A percentile compares a stretch with the other conserved stretches of the same genome.
Evolutionary conservation across 2,797 vertebrate genomes (phyloP).

Genomic region (Hydrocynus forskahlii): DNA sequence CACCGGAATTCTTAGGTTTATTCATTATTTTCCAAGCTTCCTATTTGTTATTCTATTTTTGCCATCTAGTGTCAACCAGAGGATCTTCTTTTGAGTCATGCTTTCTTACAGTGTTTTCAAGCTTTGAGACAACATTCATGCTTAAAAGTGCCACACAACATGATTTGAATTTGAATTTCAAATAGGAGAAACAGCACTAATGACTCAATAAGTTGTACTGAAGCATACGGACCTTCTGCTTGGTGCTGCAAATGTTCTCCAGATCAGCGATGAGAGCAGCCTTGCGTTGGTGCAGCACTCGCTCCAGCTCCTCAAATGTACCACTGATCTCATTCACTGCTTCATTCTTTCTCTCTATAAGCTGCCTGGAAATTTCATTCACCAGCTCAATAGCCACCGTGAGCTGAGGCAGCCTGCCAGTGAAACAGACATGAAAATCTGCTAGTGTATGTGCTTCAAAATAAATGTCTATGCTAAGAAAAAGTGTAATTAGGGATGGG

Average conservation of each 20-base stretch:
- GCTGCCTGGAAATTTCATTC: slow-evolving; percentile 88
- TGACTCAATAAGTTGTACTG: background rate
- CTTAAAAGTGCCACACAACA: too few relatives aligned
- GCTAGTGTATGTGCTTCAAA: background rate
- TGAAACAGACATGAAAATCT: background rate
- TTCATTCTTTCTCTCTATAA: slow-evolving; percentile 86
- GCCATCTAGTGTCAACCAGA: too few relatives aligned
- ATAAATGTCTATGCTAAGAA: background rate
- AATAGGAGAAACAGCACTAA: background rate
- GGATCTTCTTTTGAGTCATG: too few relatives aligned
- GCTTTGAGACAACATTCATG: too few relatives aligned
- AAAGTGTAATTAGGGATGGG: too few relatives aligned
- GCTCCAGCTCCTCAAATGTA: slow-evolving; percentile 91
- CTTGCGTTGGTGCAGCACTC: slow-evolving; percentile 86
- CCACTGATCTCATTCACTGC: slow-evolving; percentile 86
- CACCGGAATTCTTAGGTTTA: too few relatives aligned
- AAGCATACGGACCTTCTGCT: slow-evolving; percentile 85
- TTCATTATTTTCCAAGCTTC: too few relatives aligned
- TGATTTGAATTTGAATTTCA: too few relatives aligned
- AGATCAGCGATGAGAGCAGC: slow-evolving; percentile 86
- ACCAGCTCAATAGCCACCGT: slow-evolving; percentile 89
- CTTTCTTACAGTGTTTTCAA: too few relatives aligned
- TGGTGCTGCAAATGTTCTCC: slow-evolving; percentile 88
- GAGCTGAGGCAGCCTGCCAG: slow-evolving; percentile 88
- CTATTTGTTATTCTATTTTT: too few relatives aligned